phyloP scores from a whole-genome alignment of 92 coral and sea anemone genomes.

The Porites evermanni region DNA sequence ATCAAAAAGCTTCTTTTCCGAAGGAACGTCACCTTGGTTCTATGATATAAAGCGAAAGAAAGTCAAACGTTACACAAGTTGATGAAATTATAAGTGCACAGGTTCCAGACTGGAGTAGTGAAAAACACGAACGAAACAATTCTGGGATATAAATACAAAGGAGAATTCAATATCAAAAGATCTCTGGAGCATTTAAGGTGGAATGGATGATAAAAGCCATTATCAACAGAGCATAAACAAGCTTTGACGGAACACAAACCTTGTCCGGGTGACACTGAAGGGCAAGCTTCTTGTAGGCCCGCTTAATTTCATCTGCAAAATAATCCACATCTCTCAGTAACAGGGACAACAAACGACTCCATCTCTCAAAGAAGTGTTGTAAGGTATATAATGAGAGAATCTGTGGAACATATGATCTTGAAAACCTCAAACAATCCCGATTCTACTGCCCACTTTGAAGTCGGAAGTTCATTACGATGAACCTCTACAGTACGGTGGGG shows the following conservation, averaged over 20 bases:
- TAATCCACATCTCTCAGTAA: conserved; percentile 14
- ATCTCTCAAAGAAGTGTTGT: not conserved
- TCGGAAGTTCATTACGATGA: conserved; percentile 43
- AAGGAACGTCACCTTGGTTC: conserved; percentile 73
- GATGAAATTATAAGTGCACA: not conserved
- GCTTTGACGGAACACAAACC: conserved; percentile 49
- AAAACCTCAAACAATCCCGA: not conserved
- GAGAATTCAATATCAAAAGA: not conserved
- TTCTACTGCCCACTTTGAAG: conserved; percentile 30
- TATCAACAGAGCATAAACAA: not conserved
- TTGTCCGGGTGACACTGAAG: conserved; percentile 91
- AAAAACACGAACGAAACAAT: not conserved
- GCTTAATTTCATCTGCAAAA: conserved; percentile 89
- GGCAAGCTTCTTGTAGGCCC: conserved; percentile 92
- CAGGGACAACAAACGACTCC: not conserved
- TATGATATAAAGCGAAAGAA: conserved; percentile 53
- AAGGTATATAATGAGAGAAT: not conserved
- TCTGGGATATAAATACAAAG: not conserved
- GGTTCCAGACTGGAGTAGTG: not conserved
- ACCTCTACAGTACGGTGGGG: conserved; percentile 24
- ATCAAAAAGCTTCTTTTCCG: conserved; percentile 82
- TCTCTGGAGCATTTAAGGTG: not conserved
- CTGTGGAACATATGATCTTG: not conserved
- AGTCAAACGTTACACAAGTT: not conserved
- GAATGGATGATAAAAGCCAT: conserved; percentile 25